Evolutionary conservation across 2,113 vertebrate genomes (phyloP).

Genomic region (Phylloscopus whistleri): DNA sequence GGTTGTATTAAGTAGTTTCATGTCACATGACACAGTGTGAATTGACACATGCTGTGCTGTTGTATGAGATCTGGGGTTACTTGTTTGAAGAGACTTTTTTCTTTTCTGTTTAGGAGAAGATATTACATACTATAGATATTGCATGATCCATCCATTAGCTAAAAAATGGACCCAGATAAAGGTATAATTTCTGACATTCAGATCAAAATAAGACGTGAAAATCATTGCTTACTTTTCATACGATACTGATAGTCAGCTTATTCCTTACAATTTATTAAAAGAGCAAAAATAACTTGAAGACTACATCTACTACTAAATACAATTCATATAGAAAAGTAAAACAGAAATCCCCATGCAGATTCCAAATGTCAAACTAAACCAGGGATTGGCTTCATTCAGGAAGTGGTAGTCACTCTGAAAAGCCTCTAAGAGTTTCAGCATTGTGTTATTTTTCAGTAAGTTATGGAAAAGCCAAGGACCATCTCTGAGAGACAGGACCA

Average conservation of each 20-base stretch:
- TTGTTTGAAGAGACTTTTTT: conserved; percentile 63
- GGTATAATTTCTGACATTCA: neutral
- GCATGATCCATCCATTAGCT: conserved; percentile 14
- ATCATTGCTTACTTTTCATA: neutral
- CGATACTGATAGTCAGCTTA: neutral
- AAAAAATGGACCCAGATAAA: neutral
- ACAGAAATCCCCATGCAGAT: neutral
- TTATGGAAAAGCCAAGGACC: neutral
- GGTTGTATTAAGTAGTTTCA: conserved; percentile 70
- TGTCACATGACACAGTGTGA: conserved; percentile 70
- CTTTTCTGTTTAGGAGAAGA: conserved; percentile 53
- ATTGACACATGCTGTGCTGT: conserved; percentile 72
- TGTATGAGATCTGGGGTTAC: conserved; percentile 68
- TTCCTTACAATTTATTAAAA: neutral
- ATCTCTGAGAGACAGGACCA: neutral
- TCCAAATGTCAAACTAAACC: neutral
- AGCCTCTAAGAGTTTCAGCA: neutral
- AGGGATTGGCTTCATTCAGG: neutral
- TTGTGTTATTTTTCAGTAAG: neutral
- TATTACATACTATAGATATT: conserved; percentile 25
- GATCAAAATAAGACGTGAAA: conserved; percentile 8
- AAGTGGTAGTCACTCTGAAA: neutral
- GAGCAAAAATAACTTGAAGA: neutral
- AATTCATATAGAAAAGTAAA: neutral
- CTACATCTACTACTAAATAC: neutral